These are phyloP conservation scores for Sceloporus undulatus DNA, from an alignment of 2,113 vertebrate genomes.

Conservation along the genomic window DNA sequence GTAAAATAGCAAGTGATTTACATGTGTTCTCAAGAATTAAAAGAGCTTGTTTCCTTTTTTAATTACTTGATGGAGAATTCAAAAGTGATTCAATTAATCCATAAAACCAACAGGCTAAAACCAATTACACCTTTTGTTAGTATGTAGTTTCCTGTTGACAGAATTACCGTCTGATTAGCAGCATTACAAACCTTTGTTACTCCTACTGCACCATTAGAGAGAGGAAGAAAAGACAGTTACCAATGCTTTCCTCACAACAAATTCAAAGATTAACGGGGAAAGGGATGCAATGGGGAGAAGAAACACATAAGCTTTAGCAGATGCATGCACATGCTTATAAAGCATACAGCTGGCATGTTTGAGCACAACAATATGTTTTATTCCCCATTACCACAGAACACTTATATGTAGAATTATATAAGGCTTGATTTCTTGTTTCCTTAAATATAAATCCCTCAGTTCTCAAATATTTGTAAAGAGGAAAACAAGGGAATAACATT, in stretches of 20 bases:
- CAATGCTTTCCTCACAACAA: constrained; percentile 32
- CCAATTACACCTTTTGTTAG: constrained; percentile 4
- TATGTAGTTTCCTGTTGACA: neutral
- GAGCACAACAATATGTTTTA: constrained; percentile 59
- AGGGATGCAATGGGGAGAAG: constrained; percentile 37
- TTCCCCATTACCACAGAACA: constrained; percentile 25
- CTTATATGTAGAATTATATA: constrained; percentile 60
- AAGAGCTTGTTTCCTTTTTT: neutral
- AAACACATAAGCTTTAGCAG: constrained; percentile 54
- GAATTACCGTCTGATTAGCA: neutral
- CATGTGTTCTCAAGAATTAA: neutral
- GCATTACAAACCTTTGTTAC: neutral
- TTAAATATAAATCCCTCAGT: neutral
- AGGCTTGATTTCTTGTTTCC: constrained; percentile 45
- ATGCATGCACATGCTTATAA: constrained; percentile 75
- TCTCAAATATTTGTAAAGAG: neutral
- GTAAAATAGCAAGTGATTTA: neutral
- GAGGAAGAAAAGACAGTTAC: constrained; percentile 35
- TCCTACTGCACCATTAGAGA: constrained; percentile 9
- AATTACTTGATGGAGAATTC: neutral
- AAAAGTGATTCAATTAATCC: constrained; percentile 2
- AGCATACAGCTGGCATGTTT: constrained; percentile 17
- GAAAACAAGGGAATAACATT: constrained; percentile 19
- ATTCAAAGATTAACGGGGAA: constrained; percentile 45
- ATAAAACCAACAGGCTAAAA: constrained; percentile 2